Base-by-base conservation (phyloP, 1,140 invertebrate genomes). In the Wasmannia auropunctata region DNA sequence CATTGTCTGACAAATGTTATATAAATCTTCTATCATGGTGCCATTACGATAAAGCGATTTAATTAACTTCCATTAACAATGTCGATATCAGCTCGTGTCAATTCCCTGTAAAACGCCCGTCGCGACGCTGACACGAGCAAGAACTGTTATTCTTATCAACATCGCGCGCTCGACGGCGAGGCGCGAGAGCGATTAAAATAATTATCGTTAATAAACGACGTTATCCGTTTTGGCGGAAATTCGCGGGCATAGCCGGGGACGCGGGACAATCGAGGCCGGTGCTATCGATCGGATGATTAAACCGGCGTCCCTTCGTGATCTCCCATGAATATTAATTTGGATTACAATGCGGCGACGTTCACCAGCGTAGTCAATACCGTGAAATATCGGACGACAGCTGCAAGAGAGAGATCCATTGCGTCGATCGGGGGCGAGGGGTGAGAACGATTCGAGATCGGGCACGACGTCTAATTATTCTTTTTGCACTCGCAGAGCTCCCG, bases 401-500 rank as follows among this genome's bases (percentile, higher is more conserved):
- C 7, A 34, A 6, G 49, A 49, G 7, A 8, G 11, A 11, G 43
- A 85, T 49, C n/a, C 80, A 28, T 46, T 46, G 40, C 67, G 22
- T 46, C 22, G 19, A 3, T 3, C 11, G 14, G 16, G 14, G 11
- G 4, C 7, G n/a, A n/a, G n/a, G n/a, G n/a, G n/a, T n/a, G n/a
- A 6, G 19, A 8, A 40, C 6, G 31, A 43, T 65, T 25, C 11
- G 11, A 16, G 4, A 19, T 19, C 4, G 60, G 3, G 25, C 3
- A 14, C 16, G 28, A 37, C 11, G 40, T 4, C 16, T 81, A 86
- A 3, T 37, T n/a, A n/a, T n/a, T n/a, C n/a, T n/a, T 46, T 19
- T 65, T 65, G 51, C 93, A 93, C 22, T 89, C 11, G 63, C 93
- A 94, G 10, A 88, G n/a, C n/a, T n/a, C n/a, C n/a, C n/a, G n/a